A percentile compares a stretch with the other conserved stretches of the same genome.
Evolutionary conservation across 2,113 vertebrate species (phyloP).

Genomic region (Rhegmatorhina hoffmannsi): DNA sequence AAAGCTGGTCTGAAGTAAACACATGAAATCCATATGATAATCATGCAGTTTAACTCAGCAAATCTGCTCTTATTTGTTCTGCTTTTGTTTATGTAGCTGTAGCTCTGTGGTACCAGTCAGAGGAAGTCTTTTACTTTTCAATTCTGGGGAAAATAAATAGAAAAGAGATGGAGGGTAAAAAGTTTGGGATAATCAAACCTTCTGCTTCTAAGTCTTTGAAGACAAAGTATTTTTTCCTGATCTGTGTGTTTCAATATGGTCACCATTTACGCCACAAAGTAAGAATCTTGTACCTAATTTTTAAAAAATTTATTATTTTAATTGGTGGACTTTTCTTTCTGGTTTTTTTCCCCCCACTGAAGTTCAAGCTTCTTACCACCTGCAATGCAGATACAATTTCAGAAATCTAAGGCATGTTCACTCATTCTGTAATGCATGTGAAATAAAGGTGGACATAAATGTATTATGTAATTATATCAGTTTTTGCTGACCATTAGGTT

Average conservation of each 20-base stretch:
- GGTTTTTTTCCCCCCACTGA: accelerated
- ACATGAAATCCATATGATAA: neutral
- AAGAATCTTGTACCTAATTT: neutral
- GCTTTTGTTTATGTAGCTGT: neutral
- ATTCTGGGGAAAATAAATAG: neutral
- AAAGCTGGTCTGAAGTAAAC: neutral
- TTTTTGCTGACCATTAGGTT: neutral
- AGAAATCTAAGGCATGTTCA: neutral
- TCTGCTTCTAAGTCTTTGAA: neutral
- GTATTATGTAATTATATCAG: neutral
- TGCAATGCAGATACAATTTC: neutral
- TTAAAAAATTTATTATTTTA: neutral
- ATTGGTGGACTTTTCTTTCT: neutral
- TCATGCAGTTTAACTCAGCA: neutral
- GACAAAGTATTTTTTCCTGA: neutral
- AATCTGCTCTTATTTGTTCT: neutral
- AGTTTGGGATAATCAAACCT: neutral
- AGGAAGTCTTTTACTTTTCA: neutral
- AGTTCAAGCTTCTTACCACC: neutral
- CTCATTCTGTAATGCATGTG: neutral
- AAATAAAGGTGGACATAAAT: neutral
- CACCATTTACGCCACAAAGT: neutral
- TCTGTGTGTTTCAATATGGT: neutral
- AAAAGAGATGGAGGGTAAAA: neutral
- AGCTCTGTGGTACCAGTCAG: neutral